Base-by-base conservation (phyloP, 2,797 vertebrate genomes). In the Brachyrhaphis roseni region DNA sequence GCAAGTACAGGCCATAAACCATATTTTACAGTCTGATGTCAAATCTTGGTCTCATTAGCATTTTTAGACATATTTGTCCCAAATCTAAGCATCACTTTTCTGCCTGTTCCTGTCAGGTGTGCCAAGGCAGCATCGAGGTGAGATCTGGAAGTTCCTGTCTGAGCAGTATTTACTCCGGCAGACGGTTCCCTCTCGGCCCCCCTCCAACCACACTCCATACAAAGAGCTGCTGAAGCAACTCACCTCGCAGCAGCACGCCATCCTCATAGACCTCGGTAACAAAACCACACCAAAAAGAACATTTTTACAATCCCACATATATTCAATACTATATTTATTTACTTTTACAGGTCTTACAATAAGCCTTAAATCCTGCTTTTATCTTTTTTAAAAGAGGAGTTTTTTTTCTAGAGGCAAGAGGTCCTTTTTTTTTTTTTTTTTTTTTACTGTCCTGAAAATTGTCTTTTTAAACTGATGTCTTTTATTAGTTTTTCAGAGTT, bases 101-200 rank as follows among this genome's bases (percentile, higher is more conserved):
- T 78, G 11, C 70, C 12, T 81, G 36, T 74, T 15, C 73, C 62
- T 0, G 0, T 2, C 90, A 99, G 98, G 98, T 81, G 97, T 99
- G 15, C 98, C 98, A 0, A 96, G 97, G 82, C 97, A 98, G 82
- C 97, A 98, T 89, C 96, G 98, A 26, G 98, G 98, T 1, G 98
- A 99, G 91, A 97, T 99, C 90, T 99, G 98, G 98, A 99, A 97
- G 86, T 96, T 98, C 92, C 96, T 99, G 26, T 97, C 97, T 0
- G 98, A 99, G 85, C 98, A 99, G 80, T 96, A 97, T 90, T 95
- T 97, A 75, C 94, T 99, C 34, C 95, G 94, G 64, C 97, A 98
- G 89, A 96, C 95, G 0, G 95, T 97, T 74, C 94, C 96, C 0
- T 94, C 91, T 74, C 96, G 96, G 81, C 95, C 97, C 15, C 96